phyloP scores from a whole-genome alignment of 2,888 invertebrate species.

The Nysson spinosus region DNA sequence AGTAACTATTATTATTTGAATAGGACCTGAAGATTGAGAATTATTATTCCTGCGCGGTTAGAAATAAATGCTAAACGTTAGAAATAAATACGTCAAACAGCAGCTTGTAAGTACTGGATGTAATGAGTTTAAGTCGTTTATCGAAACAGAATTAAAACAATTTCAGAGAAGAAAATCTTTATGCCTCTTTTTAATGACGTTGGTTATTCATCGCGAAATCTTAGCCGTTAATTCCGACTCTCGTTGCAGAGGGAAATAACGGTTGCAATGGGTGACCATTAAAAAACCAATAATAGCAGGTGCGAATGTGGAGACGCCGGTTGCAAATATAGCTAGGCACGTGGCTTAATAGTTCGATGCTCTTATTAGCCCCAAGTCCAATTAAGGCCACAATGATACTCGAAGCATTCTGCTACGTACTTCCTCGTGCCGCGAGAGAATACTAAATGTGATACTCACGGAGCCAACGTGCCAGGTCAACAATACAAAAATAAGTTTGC shows the following conservation, averaged over 20 bases:
- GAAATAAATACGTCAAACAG: no score
- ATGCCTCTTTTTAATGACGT: no score
- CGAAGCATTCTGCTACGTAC: conserved; percentile 56
- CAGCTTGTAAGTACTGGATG: no score
- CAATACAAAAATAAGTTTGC: conserved; percentile 26
- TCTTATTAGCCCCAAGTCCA: conserved; percentile 63
- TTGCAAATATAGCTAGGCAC: conserved; percentile 42
- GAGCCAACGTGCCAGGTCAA: conserved; percentile 36
- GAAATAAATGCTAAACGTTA: no score
- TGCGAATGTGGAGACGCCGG: conserved; percentile 22
- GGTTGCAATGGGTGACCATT: neutral
- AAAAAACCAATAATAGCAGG: conserved; percentile 11
- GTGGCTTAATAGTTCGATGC: conserved; percentile 44
- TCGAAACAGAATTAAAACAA: no score
- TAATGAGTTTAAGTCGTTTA: no score
- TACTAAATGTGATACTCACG: conserved; percentile 56
- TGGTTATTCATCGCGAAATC: no score
- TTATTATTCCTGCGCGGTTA: no score
- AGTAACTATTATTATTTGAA: no score
- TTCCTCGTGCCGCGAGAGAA: conserved; percentile 67
- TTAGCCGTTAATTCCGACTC: no score
- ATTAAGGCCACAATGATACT: conserved; percentile 67
- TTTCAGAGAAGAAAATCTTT: no score
- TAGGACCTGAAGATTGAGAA: no score
- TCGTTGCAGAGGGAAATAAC: neutral